Evolutionary conservation across 2,113 vertebrate species (phyloP), one percentile per base, ranked within the genome.

Genomic region (Colossoma macropomum): DNA sequence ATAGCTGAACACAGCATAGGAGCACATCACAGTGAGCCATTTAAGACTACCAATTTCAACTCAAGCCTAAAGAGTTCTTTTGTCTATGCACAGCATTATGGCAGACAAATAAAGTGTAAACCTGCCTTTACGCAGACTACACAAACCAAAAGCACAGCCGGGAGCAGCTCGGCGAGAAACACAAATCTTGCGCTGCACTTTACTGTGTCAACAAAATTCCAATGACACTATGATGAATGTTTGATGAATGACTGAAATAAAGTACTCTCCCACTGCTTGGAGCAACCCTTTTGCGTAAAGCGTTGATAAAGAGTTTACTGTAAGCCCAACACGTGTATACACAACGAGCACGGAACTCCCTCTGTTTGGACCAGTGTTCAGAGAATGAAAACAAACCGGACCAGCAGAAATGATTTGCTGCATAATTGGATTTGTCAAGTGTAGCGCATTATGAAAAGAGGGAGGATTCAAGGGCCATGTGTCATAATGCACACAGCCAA

Each of bases 231-330:
- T 28, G 52, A 62, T n/a, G 23, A 56, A 54, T 12, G 75, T 75
- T 23, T 70, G 81, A 82, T 77, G 75, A 75, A 82, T 77, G 74
- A 54, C 45, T n/a, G 3, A 77, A 82, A 77, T 77, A 77, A 83
- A 83, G 74, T 32, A 23, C 56, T 63, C 52, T 79, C 62, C 38
- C 25, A 59, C 74, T 66, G 32, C 50, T 77, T 81, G 32, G n/a
- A 66, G 69, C 54, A 48, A 74, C 34, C n/a, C 59, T 27, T 72
- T 63, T 52, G 19, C 48, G 23, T 81, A 70, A 71, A 72, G 48
- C 28, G 32, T 32, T 27, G 9, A 81, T 34, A 69, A 75, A 82
- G 38, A 72, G 28, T 81, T 79, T 65, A 85, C 68, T 17, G 77
- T 70, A 81, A 72, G 73, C 59, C 41, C 66, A 85, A 27, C n/a